phyloP scores from a whole-genome alignment of 2,113 vertebrate genomes.

The Pelobates fuscus region DNA sequence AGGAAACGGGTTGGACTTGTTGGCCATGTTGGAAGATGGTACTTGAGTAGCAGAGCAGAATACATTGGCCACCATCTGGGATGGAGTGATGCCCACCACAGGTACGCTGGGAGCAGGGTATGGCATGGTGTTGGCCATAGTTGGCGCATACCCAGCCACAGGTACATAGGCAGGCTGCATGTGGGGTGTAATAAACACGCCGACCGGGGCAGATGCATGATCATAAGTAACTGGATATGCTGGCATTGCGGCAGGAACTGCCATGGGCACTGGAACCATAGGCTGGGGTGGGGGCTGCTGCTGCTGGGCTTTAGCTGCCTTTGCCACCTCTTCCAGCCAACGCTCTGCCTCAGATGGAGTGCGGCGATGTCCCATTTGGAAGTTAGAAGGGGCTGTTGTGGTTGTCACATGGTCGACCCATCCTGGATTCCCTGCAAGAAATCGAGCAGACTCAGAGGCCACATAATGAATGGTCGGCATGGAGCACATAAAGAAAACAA shows the following conservation, averaged over 20 bases:
- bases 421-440: conserved; percentile 56
- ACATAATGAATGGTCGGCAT: no score
- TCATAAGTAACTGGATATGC: conserved; percentile 76
- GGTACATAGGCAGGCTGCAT: conserved; percentile 78
- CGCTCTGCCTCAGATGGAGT: conserved; percentile 89
- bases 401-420: conserved; percentile 63
- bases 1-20: conserved; percentile 64
- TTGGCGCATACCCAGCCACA: conserved; percentile 75
- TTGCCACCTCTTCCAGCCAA: conserved; percentile 89
- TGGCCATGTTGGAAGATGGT: conserved; percentile 57
- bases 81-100: conserved; percentile 89
- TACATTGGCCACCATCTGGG: conserved; percentile 90
- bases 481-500: no score
- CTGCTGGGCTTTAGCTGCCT: conserved; percentile 75
- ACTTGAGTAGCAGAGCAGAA: conserved; percentile 81
- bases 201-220: conserved; percentile 66
- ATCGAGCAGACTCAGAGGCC: not conserved
- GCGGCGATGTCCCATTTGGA: conserved; percentile 78
- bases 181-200: conserved; percentile 73
- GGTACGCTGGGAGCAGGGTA: conserved; percentile 79
- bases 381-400: conserved; percentile 63
- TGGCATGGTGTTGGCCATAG: conserved; percentile 76
- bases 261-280: conserved; percentile 63
- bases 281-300: conserved; percentile 67
- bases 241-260: conserved; percentile 75